Conservation (phyloP, 2,113 vertebrate genomes). For the Melanerpes aurifrons region DNA sequence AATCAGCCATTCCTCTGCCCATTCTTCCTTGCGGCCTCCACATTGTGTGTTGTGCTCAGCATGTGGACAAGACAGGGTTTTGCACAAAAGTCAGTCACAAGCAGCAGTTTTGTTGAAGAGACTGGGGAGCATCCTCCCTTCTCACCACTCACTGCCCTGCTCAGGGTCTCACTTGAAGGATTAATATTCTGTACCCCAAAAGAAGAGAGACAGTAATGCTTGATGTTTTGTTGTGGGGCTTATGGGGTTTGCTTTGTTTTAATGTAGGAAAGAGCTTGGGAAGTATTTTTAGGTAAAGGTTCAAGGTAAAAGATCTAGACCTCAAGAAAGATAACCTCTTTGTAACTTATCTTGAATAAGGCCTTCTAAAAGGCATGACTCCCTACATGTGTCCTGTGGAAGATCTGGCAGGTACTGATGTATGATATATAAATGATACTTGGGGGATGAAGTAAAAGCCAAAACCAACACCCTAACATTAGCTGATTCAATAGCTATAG, state of each 20-base stretch:
- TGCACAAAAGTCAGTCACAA: neutral
- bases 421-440: neutral
- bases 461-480: neutral
- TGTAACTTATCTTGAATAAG: neutral
- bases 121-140: neutral
- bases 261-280: neutral
- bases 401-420: neutral
- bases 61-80: fast-evolving
- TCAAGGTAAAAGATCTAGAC: neutral
- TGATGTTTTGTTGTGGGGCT: neutral
- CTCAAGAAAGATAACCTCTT: neutral
- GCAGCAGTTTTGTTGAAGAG: neutral
- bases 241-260: neutral
- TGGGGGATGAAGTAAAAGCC: neutral
- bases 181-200: neutral
- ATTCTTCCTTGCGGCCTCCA: neutral
- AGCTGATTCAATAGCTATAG: neutral
- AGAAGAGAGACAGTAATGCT: neutral
- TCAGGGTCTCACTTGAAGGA: neutral
- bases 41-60: fast-evolving
- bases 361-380: neutral
- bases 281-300: neutral
- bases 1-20: neutral
- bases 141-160: neutral
- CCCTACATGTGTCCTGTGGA: neutral